phyloP scores from a whole-genome alignment of 2,113 vertebrate species.

The Pandion haliaetus region DNA sequence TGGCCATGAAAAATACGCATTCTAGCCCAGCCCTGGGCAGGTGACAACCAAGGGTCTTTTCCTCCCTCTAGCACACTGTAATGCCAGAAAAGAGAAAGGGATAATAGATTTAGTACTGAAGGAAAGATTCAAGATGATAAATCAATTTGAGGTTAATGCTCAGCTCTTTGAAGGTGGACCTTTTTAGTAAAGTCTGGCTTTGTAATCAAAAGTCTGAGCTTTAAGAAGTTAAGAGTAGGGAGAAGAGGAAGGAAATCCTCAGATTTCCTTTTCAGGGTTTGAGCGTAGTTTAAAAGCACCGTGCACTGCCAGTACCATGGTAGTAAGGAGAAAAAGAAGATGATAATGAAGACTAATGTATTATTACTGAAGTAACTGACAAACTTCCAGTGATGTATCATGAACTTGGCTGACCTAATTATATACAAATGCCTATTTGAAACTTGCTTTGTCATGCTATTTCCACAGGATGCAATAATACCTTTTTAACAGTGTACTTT shows the following conservation, averaged over 20 bases:
- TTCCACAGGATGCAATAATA: neutral
- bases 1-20: conserved; percentile 13
- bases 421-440: neutral
- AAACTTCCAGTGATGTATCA: neutral
- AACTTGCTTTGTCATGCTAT: neutral
- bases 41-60: neutral
- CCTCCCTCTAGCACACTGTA: neutral
- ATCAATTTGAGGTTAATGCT: conserved; percentile 4
- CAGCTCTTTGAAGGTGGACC: neutral
- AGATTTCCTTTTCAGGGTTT: neutral
- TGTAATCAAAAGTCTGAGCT: neutral
- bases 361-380: neutral
- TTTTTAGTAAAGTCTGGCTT: conserved; percentile 2
- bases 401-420: neutral
- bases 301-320: neutral
- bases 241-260: neutral
- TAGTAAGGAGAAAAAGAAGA: neutral
- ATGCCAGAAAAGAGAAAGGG: neutral
- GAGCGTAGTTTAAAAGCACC: neutral
- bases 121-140: conserved; percentile 34
- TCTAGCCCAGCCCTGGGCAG: neutral
- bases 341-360: neutral
- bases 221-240: neutral
- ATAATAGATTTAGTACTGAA: neutral
- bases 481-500: neutral